Conservation (phyloP, 1,140 invertebrate species). For the Xylocopa sonorina region DNA sequence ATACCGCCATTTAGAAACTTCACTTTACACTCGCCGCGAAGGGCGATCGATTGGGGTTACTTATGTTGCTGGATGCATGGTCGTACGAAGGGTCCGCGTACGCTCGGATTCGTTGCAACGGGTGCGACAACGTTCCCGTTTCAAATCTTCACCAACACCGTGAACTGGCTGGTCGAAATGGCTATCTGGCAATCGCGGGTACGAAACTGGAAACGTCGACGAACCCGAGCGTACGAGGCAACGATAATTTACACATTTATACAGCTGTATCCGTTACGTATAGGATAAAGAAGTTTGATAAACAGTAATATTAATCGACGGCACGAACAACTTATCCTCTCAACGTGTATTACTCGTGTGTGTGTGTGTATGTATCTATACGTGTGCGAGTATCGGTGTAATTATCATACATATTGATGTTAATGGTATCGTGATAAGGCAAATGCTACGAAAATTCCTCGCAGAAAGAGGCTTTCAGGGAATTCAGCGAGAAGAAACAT, state of each 20-base stretch:
- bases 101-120: background rate
- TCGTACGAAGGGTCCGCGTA: conserved; percentile 36
- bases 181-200: too few species aligned
- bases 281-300: conserved; percentile 55
- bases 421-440: conserved; percentile 56
- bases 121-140: too few species aligned
- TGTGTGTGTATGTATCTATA: background rate
- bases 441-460: conserved; percentile 55
- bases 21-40: conserved; percentile 20
- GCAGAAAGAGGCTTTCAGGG: conserved; percentile 10
- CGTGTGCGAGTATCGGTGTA: conserved; percentile 3
- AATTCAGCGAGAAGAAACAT: conserved; percentile 6
- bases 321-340: conserved; percentile 34
- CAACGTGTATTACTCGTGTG: conserved; percentile 2
- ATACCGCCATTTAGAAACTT: conserved; percentile 62
- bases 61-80: conserved; percentile 49
- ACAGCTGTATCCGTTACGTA: conserved; percentile 45
- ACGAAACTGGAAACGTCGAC: background rate
- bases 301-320: conserved; percentile 50
- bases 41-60: conserved; percentile 45
- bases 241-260: conserved; percentile 46
- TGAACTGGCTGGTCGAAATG: too few species aligned
- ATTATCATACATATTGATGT: conserved; percentile 55
- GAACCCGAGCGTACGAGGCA: conserved; percentile 8
- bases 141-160: background rate